Percentiles rank a stretch among this genome's conserved stretches.
Conservation (phyloP, 2,113 vertebrate genomes). For the Aramus guarauna region DNA sequence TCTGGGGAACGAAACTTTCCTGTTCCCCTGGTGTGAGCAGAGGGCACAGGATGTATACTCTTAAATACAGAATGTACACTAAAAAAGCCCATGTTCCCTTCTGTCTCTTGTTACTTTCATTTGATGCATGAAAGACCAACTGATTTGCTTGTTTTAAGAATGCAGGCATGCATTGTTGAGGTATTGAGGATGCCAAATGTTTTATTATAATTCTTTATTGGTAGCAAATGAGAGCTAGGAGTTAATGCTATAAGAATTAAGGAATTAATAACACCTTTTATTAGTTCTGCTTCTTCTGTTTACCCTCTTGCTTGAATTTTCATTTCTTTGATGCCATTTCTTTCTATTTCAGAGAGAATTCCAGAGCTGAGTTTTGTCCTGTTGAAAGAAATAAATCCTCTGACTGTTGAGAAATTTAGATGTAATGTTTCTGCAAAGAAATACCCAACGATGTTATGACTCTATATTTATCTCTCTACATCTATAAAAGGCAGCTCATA, state of each 20-base stretch:
- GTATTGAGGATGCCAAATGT: background rate
- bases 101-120: background rate
- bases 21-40: background rate
- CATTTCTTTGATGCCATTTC: background rate
- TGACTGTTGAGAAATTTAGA: background rate
- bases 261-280: background rate
- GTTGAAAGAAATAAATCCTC: background rate
- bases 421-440: background rate
- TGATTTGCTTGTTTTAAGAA: background rate
- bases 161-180: background rate
- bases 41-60: no score
- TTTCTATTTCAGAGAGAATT: background rate
- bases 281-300: background rate
- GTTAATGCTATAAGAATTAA: background rate
- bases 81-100: background rate
- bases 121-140: background rate
- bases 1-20: background rate
- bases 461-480: background rate
- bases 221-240: background rate
- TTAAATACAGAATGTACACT: background rate
- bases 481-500: background rate
- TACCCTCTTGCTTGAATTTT: background rate
- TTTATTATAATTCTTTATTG: background rate
- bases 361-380: background rate
- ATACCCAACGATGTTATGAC: background rate